Base-by-base conservation (phyloP, 2,113 vertebrate species). In the Vireo altiloquus region DNA sequence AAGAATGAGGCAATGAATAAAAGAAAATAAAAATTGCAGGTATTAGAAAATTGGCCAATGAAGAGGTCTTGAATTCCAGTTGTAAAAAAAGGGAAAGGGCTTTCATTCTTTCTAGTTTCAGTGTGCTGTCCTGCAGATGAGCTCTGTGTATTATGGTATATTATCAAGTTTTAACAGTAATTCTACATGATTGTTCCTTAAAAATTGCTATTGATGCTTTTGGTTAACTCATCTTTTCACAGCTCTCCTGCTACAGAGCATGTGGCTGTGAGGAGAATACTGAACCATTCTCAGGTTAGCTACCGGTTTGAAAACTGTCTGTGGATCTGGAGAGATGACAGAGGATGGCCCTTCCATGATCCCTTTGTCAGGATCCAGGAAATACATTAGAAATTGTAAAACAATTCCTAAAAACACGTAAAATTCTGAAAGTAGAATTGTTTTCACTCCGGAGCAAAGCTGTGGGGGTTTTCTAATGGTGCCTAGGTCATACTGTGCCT, bases 181-280 rank as follows among this genome's bases (percentile, higher is more conserved):
- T 96, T 96, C 85, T 77, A 63, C 66, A 56, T 91, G 87, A 92
- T 93, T 86, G 90, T 88, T 92, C 92, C 85, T 91, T 70, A 70
- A 86, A 91, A 95, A 93, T 80, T 90, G 78, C 94, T 95, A 69
- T 93, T 90, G 94, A 95, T 94, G 93, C 75, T 91, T 91, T 69
- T 86, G 79, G 84, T 94, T 94, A 95, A 94, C 68, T 95, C 71
- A 78, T 75, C 82, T 82, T 88, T 65, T 79, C 78, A 37, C n/a
- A 77, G 77, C 81, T 72, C 59, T 87, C 37, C 75, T 74, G 63
- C 82, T 77, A n/a, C 3, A 3, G 22, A 82, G 59, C 0, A 1
- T 27, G 28, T 50, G 82, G 54, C 87, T 88, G 92, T 92, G 84
- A 92, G 87, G 75, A 84, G 91, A 92, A 89, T 95, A 53, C 59